Evolutionary conservation across 2,113 vertebrate species (phyloP).

Genomic region (Cynoglossus semilaevis): DNA sequence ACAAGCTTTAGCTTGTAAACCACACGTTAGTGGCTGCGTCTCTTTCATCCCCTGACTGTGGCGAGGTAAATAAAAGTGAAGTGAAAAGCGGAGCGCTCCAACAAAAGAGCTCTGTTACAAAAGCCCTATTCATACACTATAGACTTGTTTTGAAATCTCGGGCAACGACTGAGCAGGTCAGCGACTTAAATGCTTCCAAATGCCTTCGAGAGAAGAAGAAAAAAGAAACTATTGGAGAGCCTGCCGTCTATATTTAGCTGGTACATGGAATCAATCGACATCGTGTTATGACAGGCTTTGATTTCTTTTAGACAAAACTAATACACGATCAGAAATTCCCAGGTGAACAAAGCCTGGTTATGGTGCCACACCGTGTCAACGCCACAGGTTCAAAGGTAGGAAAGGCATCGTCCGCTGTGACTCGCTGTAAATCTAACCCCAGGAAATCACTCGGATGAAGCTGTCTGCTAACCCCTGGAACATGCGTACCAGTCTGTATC

Average conservation of each 20-base stretch:
- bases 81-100: background rate
- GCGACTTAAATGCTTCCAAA: slow-evolving; percentile 44
- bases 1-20: slow-evolving; percentile 31
- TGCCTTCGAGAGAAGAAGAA: slow-evolving; percentile 10
- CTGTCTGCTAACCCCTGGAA: slow-evolving; percentile 38
- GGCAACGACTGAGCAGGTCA: slow-evolving; percentile 24
- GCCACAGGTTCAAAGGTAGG: slow-evolving; percentile 6
- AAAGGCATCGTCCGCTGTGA: slow-evolving; percentile 25
- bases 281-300: slow-evolving; percentile 9
- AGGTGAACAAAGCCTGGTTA: slow-evolving; percentile 10
- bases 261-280: background rate
- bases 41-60: background rate
- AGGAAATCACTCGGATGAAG: slow-evolving; percentile 27
- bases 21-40: slow-evolving; percentile 6
- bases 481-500: slow-evolving; percentile 17
- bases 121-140: slow-evolving; percentile 25
- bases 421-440: slow-evolving; percentile 11
- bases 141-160: slow-evolving; percentile 21
- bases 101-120: slow-evolving; percentile 32
- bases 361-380: slow-evolving; percentile 9
- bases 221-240: background rate
- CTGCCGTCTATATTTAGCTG: background rate
- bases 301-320: slow-evolving; percentile 3
- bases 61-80: slow-evolving; percentile 11
- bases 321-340: background rate